These are phyloP conservation scores for Callipepla californica DNA, from an alignment of 2,113 vertebrate species.

Conservation along the genomic window DNA sequence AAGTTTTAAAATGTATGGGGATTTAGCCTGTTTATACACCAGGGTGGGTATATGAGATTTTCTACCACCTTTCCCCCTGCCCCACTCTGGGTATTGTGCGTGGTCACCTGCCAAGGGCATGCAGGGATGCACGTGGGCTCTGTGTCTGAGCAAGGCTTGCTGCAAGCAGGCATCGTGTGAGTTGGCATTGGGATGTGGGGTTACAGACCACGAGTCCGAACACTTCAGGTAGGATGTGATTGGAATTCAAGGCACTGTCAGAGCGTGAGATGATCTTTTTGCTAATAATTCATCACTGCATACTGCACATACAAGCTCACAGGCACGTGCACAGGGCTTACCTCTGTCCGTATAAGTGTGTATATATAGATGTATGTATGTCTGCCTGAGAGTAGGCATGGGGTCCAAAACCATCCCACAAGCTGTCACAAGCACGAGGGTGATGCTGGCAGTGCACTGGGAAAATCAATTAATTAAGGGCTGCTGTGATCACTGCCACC, in stretches of 20 bases:
- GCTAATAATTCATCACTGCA: background rate
- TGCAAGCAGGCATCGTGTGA: background rate
- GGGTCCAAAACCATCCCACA: background rate
- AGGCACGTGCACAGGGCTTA: background rate
- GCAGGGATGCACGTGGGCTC: background rate
- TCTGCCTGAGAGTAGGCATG: background rate
- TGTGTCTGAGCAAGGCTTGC: background rate
- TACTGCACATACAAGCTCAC: background rate
- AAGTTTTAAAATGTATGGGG: conserved; percentile 76
- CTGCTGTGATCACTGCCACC: fast-evolving
- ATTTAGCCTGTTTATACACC: conserved; percentile 83
- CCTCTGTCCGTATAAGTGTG: background rate
- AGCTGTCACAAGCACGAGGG: fast-evolving
- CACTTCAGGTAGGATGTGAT: background rate
- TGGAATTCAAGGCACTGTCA: background rate
- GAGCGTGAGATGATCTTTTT: background rate
- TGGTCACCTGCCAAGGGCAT: background rate
- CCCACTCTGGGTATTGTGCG: background rate
- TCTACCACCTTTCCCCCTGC: conserved; percentile 64
- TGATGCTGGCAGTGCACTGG: background rate
- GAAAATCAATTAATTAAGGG: background rate
- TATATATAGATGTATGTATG: background rate
- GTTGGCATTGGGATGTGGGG: background rate
- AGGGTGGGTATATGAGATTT: conserved; percentile 78
- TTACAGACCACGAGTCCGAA: background rate